A percentile compares a stretch with the other conserved stretches of the same genome.
Evolutionary conservation across 2,888 invertebrate species (phyloP).

Genomic region (Choristoneura rosaceana): DNA sequence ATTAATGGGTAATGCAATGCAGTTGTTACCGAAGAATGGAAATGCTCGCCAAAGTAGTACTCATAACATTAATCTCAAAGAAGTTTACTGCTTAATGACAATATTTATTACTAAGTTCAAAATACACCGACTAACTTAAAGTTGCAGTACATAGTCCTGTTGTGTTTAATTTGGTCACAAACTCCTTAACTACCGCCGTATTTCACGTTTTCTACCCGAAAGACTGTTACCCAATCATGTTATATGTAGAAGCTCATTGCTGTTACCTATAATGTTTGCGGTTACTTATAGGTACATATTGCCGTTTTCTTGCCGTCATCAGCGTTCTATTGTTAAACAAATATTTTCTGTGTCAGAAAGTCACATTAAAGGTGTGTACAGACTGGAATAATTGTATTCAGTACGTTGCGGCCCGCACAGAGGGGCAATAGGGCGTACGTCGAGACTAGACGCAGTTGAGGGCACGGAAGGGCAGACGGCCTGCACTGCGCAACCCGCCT

Average conservation of each 20-base stretch:
- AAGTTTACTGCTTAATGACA: too few species aligned
- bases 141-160: too few species aligned
- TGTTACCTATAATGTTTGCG: background rate
- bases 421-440: slow-evolving; percentile 49
- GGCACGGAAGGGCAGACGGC: slow-evolving; percentile 70
- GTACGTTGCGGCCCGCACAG: slow-evolving; percentile 31
- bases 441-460: slow-evolving; percentile 63
- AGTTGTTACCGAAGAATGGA: too few species aligned
- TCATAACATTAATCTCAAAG: too few species aligned
- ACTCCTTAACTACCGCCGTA: background rate
- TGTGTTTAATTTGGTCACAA: background rate
- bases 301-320: background rate
- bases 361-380: slow-evolving; percentile 1
- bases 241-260: too few species aligned
- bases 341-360: background rate
- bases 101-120: too few species aligned
- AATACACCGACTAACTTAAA: too few species aligned
- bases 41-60: too few species aligned
- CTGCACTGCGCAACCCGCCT: slow-evolving; percentile 49
- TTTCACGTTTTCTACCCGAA: background rate
- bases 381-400: slow-evolving; percentile 36
- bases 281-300: background rate
- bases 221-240: too few species aligned
- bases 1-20: too few species aligned
- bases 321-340: background rate